Conservation (phyloP, 2,888 invertebrate species). For the Drosophila borealis region DNA sequence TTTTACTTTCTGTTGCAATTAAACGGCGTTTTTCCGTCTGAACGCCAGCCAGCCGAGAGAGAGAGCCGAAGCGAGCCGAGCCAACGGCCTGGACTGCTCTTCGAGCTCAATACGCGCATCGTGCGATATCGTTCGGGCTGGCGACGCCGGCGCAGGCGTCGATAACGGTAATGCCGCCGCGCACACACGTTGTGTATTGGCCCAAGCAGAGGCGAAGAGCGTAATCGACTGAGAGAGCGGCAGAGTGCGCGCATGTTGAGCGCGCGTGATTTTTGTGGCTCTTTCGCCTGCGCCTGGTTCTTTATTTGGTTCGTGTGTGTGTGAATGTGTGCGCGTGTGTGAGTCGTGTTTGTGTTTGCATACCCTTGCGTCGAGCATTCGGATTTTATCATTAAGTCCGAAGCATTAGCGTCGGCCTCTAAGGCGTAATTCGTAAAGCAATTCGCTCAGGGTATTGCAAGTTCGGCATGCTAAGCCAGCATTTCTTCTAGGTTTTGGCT, state of each 20-base stretch:
- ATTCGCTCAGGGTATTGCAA: conserved; percentile 26
- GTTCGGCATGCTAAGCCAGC: neutral
- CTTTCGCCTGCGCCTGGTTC: conserved; percentile 65
- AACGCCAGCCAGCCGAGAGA: conserved; percentile 48
- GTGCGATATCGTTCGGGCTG: conserved; percentile 42
- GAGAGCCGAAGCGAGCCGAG: conserved; percentile 40
- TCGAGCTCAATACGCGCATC: conserved; percentile 58
- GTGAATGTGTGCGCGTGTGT: conserved; percentile 33
- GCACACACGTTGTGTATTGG: conserved; percentile 60
- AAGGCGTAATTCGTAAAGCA: neutral
- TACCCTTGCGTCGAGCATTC: conserved; percentile 23
- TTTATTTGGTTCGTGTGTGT: conserved; percentile 58
- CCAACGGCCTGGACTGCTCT: conserved; percentile 54
- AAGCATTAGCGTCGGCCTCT: neutral
- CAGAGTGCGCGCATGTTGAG: conserved; percentile 58
- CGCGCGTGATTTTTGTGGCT: conserved; percentile 80
- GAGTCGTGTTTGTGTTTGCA: conserved; percentile 53
- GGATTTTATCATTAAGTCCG: neutral
- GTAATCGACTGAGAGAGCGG: conserved; percentile 20
- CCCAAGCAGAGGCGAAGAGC: conserved; percentile 49
- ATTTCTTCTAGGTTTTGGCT: conserved; percentile 62
- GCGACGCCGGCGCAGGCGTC: conserved; percentile 62
- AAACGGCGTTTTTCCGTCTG: conserved; percentile 78
- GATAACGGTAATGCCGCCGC: conserved; percentile 72
- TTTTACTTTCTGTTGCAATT: conserved; percentile 79